Evolutionary conservation across 2,888 invertebrate genomes (phyloP), one percentile per base, ranked within the genome.

Genomic region (Microplitis manilae): DNA sequence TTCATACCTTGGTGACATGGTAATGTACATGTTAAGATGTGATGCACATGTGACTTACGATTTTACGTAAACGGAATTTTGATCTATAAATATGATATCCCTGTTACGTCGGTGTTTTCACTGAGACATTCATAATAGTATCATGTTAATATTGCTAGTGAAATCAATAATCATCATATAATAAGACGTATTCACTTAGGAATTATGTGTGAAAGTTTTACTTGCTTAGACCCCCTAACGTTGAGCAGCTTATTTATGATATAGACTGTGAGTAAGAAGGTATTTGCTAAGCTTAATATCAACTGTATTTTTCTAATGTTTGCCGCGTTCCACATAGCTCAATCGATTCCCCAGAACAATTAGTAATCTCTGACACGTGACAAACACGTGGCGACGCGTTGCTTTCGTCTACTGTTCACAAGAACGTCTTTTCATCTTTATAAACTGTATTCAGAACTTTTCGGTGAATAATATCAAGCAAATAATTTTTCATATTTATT

Each of bases 361-460:
- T 77, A 77, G 77, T 77, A 77, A 77, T 77, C 77, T 73, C 64
- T 39, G 39, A 68, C 77, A 69, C 77, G 77, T 73, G 77, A 17
- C 64, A 38, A 61, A 9, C 77, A 73, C 73, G 77, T 73, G 77
- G 5, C 41, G n/a, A 17, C 15, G 64, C 73, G 68, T 72, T 59
- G 77, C 73, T 73, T 62, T 71, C 62, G 50, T 50, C 50, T 50
- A 50, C 8, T 1, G 50, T 50, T 50, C 13, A 50, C 13, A 50
- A 13, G 50, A 50, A 50, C 50, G 50, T 50, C 50, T 50, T 50
- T 50, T 50, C 50, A 50, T 50, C 50, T 50, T 13, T 50, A 50
- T 13, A 50, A 9, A 50, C 50, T 50, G 13, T 13, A 50, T 50
- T 50, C 13, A 50, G 9, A 13, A 50, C 50, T 50, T 13, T 50